Percentiles rank a stretch among this genome's conserved stretches.
Conservation (phyloP, 1,140 invertebrate species). For the Trachymyrmex septentrionalis region DNA sequence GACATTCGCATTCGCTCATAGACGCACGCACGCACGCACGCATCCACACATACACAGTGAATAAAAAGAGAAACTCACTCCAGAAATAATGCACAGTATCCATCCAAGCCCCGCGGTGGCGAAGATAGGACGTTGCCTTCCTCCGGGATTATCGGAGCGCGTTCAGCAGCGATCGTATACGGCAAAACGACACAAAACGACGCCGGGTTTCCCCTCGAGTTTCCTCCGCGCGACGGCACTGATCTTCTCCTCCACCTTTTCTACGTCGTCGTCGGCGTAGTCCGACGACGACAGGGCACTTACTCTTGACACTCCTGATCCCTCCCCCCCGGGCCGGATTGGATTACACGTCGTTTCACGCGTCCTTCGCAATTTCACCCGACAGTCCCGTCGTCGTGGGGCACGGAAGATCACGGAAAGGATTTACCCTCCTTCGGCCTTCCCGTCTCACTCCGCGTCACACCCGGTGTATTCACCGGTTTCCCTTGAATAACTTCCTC, state of each 20-base stretch:
- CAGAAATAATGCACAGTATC: slow-evolving; percentile 87
- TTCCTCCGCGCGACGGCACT: slow-evolving; percentile 37
- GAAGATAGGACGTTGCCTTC: slow-evolving; percentile 65
- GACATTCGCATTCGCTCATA: not conserved
- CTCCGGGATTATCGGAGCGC: slow-evolving; percentile 65
- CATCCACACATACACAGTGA: slow-evolving; percentile 29
- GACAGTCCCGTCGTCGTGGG: not conserved
- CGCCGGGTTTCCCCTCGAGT: not conserved
- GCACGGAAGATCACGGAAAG: not conserved
- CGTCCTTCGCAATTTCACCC: not conserved
- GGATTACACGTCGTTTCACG: slow-evolving; percentile 11
- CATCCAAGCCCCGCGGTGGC: slow-evolving; percentile 82
- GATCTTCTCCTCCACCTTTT: slow-evolving; percentile 56
- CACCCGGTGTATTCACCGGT: slow-evolving; percentile 68
- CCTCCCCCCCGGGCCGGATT: not conserved
- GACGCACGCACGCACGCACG: slow-evolving; percentile 16
- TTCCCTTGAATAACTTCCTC: slow-evolving; percentile 24
- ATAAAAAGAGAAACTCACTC: slow-evolving; percentile 83
- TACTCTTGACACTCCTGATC: not conserved
- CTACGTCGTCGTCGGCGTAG: slow-evolving; percentile 56
- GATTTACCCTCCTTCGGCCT: not conserved
- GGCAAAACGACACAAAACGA: slow-evolving; percentile 37
- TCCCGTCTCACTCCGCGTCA: slow-evolving; percentile 49
- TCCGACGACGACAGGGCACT: slow-evolving; percentile 66
- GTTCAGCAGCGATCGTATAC: slow-evolving; percentile 4